Percentiles rank a stretch among this genome's conserved stretches.
These are phyloP conservation scores for Acanthornis magna DNA, from an alignment of 2,797 vertebrate genomes.

Conservation along the genomic window DNA sequence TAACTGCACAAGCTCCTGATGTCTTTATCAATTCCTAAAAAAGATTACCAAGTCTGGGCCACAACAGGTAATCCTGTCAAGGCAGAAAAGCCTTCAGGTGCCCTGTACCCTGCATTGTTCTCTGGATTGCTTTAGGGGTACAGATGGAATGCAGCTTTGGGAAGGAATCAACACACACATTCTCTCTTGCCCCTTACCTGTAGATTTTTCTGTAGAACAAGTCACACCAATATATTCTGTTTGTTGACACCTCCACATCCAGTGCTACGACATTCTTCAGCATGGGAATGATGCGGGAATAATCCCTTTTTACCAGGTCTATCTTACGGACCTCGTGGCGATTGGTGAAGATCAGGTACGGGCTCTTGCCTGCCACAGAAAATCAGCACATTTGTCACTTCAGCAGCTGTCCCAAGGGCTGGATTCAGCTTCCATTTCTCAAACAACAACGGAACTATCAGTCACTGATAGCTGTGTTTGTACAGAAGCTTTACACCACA, in stretches of 20 bases:
- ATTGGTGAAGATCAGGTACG: conserved; percentile 95
- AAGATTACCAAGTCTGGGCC: neutral
- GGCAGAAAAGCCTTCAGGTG: neutral
- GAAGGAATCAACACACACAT: neutral
- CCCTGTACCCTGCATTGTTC: neutral
- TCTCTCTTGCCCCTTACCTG: conserved; percentile 78
- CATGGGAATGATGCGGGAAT: conserved; percentile 90
- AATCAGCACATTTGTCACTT: neutral
- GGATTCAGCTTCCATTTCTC: neutral
- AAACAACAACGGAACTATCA: neutral
- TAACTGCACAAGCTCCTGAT: neutral
- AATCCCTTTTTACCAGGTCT: conserved; percentile 90
- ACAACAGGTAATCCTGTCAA: neutral
- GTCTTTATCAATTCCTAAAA: neutral
- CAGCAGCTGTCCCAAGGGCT: neutral
- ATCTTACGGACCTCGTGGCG: conserved; percentile 94
- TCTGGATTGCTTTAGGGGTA: neutral
- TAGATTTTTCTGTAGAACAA: conserved; percentile 94
- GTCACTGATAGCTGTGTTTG: neutral
- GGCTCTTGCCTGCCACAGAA: conserved; percentile 84
- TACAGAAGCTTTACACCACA: neutral
- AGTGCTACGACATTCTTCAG: conserved; percentile 95
- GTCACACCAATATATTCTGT: conserved; percentile 98
- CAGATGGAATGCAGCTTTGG: neutral
- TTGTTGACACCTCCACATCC: conserved; percentile 93